Evolutionary conservation across 1,140 invertebrate genomes (phyloP), one percentile per base, ranked within the genome.

Genomic region (Dreissena polymorpha): DNA sequence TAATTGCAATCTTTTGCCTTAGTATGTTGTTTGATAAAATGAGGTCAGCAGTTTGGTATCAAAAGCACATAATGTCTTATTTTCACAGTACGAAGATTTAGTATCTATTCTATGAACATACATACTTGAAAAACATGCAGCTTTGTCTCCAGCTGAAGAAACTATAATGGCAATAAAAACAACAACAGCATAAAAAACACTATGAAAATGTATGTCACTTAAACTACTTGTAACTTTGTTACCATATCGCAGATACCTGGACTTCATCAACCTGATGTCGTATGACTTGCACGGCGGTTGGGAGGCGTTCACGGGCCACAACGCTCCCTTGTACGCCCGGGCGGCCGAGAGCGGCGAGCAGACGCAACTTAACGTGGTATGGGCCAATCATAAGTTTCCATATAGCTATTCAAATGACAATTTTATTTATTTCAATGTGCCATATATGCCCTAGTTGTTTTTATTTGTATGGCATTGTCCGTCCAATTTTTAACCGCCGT

Each of bases 231-330:
- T 39, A 39, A 2, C 39, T 5, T 39, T 2, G 39, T 39, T 5
- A 39, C 21, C 63, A 63, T 74, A 23, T 81, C 50, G 0, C 92
- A 97, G 96, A 89, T 95, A 98, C 92, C 92, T 99, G 80, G 98
- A 99, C 93, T 99, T 98, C 94, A 96, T 99, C 93, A 99, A 99
- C 93, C 94, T 99, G 18, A 93, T 93, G 93, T 85, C 98, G 96
- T 95, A 98, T 93, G 96, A 98, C 94, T 97, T 98, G 92, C 97
- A 98, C 91, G 97, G 97, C 16, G 97, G 97, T 93, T 98, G 97
- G 97, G 97, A 98, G 91, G 96, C 96, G 29, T 96, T 97, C 92
- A 97, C 97, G 13, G 92, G 90, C 2, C 92, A 93, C 87, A 90
- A 93, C 70, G 85, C 91, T 55, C 89, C 92, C 0, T 88, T 93